Evolutionary conservation across 64 coral and sea anemone species (phyloP).

Genomic region (Cladopsammia gracilis): DNA sequence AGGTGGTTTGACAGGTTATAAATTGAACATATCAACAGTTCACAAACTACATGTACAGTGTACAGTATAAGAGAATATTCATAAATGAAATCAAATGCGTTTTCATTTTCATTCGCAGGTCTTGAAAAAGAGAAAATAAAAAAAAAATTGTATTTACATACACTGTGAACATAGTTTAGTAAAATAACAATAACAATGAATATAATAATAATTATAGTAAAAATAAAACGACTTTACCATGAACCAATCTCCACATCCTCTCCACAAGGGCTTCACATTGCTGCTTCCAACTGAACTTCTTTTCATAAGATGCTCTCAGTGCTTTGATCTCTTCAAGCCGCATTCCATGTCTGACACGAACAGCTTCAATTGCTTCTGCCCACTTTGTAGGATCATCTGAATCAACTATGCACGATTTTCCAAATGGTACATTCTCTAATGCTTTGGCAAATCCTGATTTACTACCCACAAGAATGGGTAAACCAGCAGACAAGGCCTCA

Average conservation of each 20-base stretch:
- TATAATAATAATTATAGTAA: no score
- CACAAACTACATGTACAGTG: no score
- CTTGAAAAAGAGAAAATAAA: no score
- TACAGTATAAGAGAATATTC: no score
- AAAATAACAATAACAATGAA: no score
- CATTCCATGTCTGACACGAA: not conserved
- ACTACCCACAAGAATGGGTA: not conserved
- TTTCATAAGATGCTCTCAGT: not conserved
- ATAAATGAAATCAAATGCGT: no score
- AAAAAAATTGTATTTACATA: no score
- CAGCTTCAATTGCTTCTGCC: not conserved
- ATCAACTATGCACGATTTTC: not conserved
- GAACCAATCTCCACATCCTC: not conserved
- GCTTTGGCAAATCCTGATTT: slow-evolving; percentile 5
- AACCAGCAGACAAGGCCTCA: slow-evolving; percentile 26
- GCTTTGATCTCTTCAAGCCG: not conserved
- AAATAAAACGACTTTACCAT: not conserved
- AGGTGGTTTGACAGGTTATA: no score
- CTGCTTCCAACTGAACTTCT: not conserved
- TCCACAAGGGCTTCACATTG: not conserved
- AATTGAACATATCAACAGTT: no score
- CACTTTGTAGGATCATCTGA: not conserved
- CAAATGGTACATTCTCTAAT: not conserved
- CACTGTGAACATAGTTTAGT: no score
- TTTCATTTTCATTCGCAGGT: no score